Base-by-base conservation (phyloP, 37 sponge, comb jelly and placozoan species). In the Oopsacas minuta region DNA sequence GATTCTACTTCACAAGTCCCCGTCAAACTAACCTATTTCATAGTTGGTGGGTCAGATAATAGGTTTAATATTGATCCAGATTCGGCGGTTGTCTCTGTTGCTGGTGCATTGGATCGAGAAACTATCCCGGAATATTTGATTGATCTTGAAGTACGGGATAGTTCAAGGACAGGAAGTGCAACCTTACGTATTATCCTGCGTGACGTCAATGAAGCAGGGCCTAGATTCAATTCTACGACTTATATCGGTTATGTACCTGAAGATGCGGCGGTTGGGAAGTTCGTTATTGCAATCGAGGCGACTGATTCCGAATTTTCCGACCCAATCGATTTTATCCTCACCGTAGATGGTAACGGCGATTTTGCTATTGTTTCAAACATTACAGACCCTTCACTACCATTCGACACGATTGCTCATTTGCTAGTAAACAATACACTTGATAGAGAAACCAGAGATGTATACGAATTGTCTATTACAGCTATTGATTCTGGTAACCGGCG, bases 171-270 rank as follows among this genome's bases (percentile, higher is more conserved):
- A 8, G 36, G 86, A 8, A 53, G 84, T 52, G 88, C 84, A 32
- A 38, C 38, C 8, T 84, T 94, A 23, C 36, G n/a, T 22, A 53
- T 94, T 23, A 81, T 53, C 23, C 84, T 94, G 1, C 38, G 35
- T 7, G 92, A 92, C 38, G 53, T 85, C 20, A 94, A 94, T 86
- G 92, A 91, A 49, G 88, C 86, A 81, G 38, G 84, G 30, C 94
- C 94, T 20, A 0, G 42, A 0, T 91, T 94, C 83, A 28, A 61
- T 61, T 7, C 7, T 32, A 61, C 22, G 5, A n/a, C 1, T 61
- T 61, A 61, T 34, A 61, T 3, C 7, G 75, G 17, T 32, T 61
- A 32, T n/a, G 75, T 61, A 12, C 75, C 28, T 20, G 75, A 61
- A 61, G 30, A 61, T 61, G 75, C 75, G 30, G 28, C 7, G 3